Evolutionary conservation across 2,113 vertebrate genomes (phyloP).

Genomic region (Columba janthina): DNA sequence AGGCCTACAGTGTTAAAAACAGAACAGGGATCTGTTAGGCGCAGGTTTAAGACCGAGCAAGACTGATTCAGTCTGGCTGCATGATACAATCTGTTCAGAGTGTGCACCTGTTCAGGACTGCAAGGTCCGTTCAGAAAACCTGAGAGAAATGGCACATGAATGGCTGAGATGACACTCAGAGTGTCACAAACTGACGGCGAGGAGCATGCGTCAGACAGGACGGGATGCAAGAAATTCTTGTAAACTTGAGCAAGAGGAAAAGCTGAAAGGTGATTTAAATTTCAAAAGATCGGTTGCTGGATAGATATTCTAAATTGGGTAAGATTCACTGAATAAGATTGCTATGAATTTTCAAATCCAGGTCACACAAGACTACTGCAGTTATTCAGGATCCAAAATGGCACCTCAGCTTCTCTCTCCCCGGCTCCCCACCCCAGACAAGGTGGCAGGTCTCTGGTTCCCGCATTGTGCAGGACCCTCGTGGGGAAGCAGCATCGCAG

Average conservation of each 20-base stretch:
- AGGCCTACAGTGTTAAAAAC: neutral
- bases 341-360: neutral
- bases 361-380: neutral
- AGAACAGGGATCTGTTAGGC: neutral
- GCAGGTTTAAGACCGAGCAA: neutral
- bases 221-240: neutral
- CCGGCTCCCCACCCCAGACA: neutral
- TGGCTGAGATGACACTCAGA: neutral
- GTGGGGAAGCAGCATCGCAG: neutral
- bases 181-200: neutral
- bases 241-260: neutral
- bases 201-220: neutral
- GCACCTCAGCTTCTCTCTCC: neutral
- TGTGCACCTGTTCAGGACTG: neutral
- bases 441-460: neutral
- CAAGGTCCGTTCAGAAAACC: constrained; percentile 36
- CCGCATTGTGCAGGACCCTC: too few relatives aligned
- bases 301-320: neutral
- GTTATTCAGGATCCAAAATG: neutral
- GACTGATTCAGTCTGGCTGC: neutral
- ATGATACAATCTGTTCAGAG: neutral
- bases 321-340: neutral
- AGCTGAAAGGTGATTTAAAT: neutral
- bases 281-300: neutral
- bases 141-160: constrained; percentile 61